Percentiles rank a stretch among this genome's conserved stretches.
These are phyloP conservation scores for Petaurus breviceps DNA, from an alignment of 2,113 vertebrate species.

Conservation along the genomic window DNA sequence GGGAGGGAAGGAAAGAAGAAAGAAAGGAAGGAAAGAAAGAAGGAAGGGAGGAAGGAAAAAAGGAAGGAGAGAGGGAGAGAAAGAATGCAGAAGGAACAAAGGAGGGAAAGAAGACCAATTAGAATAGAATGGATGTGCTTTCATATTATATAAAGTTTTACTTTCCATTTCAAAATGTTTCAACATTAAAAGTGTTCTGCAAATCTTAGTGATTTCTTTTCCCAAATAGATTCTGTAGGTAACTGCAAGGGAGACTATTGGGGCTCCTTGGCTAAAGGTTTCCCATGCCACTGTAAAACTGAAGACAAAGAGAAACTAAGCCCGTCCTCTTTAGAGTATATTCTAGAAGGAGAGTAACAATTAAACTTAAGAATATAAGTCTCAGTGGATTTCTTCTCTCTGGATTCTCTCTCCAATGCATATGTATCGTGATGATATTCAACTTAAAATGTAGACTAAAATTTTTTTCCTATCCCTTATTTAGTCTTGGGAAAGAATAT, in stretches of 20 bases:
- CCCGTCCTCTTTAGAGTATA: background rate
- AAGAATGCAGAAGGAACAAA: no score
- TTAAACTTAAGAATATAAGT: background rate
- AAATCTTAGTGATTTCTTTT: background rate
- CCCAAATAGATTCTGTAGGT: background rate
- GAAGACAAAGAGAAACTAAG: background rate
- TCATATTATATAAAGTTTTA: background rate
- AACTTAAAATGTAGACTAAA: background rate
- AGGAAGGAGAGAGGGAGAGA: no score
- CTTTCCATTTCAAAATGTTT: background rate
- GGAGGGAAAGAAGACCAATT: background rate
- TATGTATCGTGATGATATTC: background rate
- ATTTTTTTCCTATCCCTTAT: background rate
- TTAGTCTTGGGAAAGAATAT: background rate
- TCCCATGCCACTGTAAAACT: background rate
- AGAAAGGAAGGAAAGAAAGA: no score
- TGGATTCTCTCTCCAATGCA: background rate
- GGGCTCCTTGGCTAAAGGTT: background rate
- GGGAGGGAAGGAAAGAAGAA: background rate
- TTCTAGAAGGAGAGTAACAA: background rate
- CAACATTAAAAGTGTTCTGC: background rate
- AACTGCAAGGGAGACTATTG: background rate
- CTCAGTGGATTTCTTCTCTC: background rate
- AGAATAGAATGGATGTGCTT: background rate
- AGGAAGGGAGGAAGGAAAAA: background rate